Evolutionary conservation across 1,140 invertebrate genomes (phyloP).

Genomic region (Formica exsecta): DNA sequence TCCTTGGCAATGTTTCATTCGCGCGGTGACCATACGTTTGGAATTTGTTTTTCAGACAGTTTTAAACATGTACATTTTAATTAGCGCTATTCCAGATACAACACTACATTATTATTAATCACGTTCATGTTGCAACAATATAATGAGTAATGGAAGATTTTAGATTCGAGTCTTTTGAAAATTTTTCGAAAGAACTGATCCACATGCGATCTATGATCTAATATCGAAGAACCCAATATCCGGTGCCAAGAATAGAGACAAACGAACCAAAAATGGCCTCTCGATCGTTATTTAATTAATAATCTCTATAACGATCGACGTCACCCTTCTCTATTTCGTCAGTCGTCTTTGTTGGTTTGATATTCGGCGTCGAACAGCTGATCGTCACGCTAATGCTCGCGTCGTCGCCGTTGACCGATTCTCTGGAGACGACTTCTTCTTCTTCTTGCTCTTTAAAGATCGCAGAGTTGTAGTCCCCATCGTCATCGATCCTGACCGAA

Average conservation of each 20-base stretch:
- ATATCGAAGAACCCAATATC: background rate
- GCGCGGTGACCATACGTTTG: conserved; percentile 27
- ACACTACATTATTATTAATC: background rate
- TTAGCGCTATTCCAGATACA: background rate
- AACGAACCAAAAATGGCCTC: background rate
- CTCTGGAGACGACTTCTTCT: conserved; percentile 27
- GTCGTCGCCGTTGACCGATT: conserved; percentile 3
- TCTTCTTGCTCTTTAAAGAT: conserved; percentile 30
- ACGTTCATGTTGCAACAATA: background rate
- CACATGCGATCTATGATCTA: too few relatives aligned
- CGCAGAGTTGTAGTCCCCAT: conserved; percentile 39
- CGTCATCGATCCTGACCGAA: conserved; percentile 59
- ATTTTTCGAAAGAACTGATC: too few relatives aligned
- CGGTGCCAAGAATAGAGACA: background rate
- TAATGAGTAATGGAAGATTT: background rate
- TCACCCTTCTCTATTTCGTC: conserved; percentile 2
- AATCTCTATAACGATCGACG: conserved; percentile 28
- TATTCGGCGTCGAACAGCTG: conserved; percentile 46
- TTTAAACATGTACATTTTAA: background rate
- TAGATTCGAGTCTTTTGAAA: too few relatives aligned
- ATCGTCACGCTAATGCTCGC: conserved; percentile 54
- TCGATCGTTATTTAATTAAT: conserved; percentile 27
- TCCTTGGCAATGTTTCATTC: conserved; percentile 44
- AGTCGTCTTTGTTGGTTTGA: background rate
- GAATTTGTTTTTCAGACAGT: background rate